Percentiles rank a stretch among this genome's conserved stretches.
phyloP scores from a whole-genome alignment of 2,888 invertebrate genomes.

The Lasioglossum villosulum region DNA sequence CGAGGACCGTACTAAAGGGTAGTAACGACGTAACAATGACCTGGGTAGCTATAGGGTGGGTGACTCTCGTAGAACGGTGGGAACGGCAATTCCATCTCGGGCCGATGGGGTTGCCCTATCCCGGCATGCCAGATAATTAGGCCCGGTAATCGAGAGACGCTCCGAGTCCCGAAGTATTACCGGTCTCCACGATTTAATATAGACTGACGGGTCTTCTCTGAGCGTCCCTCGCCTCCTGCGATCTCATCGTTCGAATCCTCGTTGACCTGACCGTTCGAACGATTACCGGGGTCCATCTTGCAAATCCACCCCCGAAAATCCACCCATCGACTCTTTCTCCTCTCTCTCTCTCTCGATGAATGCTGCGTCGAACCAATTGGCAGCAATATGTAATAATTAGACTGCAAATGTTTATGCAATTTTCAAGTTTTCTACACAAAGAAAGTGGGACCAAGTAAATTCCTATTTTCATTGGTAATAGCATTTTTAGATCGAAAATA shows the following conservation, averaged over 20 bases:
- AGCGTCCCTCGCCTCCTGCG: conserved; percentile 34
- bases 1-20: conserved; percentile 78
- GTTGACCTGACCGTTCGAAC: conserved; percentile 41
- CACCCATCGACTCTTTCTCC: not conserved
- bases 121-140: conserved; percentile 81
- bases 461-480: no score
- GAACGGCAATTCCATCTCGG: conserved; percentile 77
- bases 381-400: not conserved
- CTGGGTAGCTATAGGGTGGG: conserved; percentile 71
- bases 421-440: no score
- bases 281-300: conserved; percentile 27
- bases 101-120: conserved; percentile 78
- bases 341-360: not conserved
- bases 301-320: conserved; percentile 39
- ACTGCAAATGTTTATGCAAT: no score
- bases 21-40: conserved; percentile 84
- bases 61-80: conserved; percentile 70
- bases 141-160: conserved; percentile 80
- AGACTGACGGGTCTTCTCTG: conserved; percentile 42
- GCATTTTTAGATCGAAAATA: no score
- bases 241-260: conserved; percentile 54
- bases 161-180: conserved; percentile 69
- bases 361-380: not conserved
- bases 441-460: no score
- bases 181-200: conserved; percentile 66